phyloP scores from a whole-genome alignment of 2,113 vertebrate genomes.

The Numida meleagris region DNA sequence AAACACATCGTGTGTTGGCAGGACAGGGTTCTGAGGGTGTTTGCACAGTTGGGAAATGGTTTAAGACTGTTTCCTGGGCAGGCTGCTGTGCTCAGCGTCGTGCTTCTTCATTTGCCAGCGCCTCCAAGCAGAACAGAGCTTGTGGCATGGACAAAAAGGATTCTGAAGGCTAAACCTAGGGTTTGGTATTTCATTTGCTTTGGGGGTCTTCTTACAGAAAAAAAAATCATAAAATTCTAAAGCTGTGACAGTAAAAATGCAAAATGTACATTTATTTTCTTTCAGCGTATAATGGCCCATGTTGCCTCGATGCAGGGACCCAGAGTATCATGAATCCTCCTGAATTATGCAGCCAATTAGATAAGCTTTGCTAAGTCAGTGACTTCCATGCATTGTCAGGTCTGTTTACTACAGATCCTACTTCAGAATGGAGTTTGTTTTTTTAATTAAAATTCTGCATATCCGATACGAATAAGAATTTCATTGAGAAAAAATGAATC shows the following conservation, averaged over 20 bases:
- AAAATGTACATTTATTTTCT: neutral
- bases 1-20: neutral
- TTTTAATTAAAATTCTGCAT: neutral
- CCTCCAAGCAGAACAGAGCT: neutral
- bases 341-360: neutral
- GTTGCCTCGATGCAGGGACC: neutral
- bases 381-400: neutral
- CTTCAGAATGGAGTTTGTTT: neutral
- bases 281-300: neutral
- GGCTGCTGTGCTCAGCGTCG: neutral
- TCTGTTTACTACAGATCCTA: neutral
- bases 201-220: neutral
- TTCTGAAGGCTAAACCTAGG: neutral
- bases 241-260: neutral
- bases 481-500: neutral
- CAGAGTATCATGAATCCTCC: neutral
- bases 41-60: conserved; percentile 12
- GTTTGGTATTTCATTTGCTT: neutral
- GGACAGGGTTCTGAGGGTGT: neutral
- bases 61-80: neutral
- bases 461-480: neutral
- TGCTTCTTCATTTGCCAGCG: rapidly evolving
- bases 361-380: neutral
- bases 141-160: neutral
- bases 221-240: neutral